Percentiles rank a stretch among this genome's conserved stretches.
phyloP scores from a whole-genome alignment of 2,113 vertebrate species.

The Orthonyx spaldingii region DNA sequence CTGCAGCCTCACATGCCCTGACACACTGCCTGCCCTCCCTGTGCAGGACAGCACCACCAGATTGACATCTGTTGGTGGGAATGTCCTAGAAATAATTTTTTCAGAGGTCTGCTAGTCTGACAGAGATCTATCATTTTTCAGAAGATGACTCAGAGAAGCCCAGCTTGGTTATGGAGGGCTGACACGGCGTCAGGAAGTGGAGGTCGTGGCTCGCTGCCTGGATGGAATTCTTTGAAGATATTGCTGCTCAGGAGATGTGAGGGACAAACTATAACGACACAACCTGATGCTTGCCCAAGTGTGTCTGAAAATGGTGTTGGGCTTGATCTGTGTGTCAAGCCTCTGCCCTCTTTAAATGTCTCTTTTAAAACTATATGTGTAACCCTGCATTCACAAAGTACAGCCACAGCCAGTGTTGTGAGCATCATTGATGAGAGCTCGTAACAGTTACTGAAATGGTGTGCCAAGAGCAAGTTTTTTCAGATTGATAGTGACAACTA shows the following conservation, averaged over 20 bases:
- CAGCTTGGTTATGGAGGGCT: neutral
- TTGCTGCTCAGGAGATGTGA: neutral
- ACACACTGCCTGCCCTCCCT: neutral
- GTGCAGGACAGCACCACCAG: neutral
- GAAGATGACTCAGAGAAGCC: neutral
- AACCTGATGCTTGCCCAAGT: neutral
- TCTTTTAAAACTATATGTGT: neutral
- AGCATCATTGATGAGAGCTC: neutral
- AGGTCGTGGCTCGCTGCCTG: neutral
- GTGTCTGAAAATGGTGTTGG: neutral
- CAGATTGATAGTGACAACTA: neutral
- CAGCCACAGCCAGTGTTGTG: neutral
- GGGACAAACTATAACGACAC: neutral
- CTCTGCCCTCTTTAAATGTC: neutral
- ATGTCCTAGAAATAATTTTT: neutral
- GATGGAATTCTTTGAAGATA: slow-evolving; percentile 42
- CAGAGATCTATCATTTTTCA: neutral
- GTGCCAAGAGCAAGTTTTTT: neutral
- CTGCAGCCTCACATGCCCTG: rapidly evolving
- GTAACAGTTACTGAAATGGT: neutral
- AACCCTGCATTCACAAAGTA: neutral
- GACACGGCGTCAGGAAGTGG: rapidly evolving
- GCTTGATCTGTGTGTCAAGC: neutral
- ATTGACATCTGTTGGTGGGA: neutral
- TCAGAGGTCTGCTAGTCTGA: neutral